These are phyloP conservation scores for Ifrita kowaldi DNA, from an alignment of 2,113 vertebrate genomes.

Conservation along the genomic window DNA sequence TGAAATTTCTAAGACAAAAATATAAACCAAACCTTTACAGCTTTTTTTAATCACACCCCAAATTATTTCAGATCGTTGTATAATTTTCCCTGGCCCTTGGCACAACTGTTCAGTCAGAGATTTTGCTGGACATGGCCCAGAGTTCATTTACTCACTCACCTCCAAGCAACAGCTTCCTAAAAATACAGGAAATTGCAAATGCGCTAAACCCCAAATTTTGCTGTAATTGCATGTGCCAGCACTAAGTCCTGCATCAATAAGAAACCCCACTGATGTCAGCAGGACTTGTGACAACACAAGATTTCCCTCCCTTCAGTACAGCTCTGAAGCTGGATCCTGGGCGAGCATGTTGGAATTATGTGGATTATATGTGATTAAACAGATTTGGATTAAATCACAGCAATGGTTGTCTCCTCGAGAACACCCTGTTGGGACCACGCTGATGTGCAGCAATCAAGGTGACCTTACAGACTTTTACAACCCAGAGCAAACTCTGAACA, in stretches of 20 bases:
- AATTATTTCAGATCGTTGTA: neutral
- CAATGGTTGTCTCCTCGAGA: neutral
- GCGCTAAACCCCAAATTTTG: constrained; percentile 23
- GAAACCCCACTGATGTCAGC: constrained; percentile 54
- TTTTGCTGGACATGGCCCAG: neutral
- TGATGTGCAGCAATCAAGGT: neutral
- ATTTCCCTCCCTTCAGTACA: neutral
- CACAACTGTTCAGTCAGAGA: neutral
- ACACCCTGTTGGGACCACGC: neutral
- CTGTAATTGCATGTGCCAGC: constrained; percentile 12
- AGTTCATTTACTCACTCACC: neutral
- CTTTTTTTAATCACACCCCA: neutral
- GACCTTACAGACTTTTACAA: neutral
- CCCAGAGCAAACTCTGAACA: neutral
- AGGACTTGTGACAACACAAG: constrained; percentile 41
- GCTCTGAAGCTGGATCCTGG: neutral
- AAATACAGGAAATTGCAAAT: neutral
- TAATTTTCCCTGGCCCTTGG: neutral
- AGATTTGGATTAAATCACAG: constrained; percentile 47
- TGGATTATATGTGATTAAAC: constrained; percentile 40
- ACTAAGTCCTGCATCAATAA: constrained; percentile 27
- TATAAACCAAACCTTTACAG: neutral
- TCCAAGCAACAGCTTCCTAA: neutral
- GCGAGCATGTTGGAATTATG: neutral
- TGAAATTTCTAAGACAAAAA: neutral